Evolutionary conservation across 1,140 invertebrate genomes (phyloP).

Genomic region (Episyrphus balteatus): DNA sequence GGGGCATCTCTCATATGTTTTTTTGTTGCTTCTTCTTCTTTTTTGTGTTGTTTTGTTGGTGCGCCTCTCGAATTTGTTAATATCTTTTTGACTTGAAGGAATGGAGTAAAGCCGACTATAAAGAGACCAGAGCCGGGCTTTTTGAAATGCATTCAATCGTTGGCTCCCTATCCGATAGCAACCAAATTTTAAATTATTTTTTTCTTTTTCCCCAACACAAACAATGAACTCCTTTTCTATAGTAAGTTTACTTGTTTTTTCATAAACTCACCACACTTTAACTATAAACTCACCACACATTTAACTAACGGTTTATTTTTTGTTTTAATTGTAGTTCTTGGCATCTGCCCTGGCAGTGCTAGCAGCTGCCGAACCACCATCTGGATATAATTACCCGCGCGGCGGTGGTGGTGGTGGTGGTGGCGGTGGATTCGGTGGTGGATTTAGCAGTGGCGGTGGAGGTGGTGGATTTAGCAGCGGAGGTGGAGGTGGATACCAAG

Average conservation of each 20-base stretch:
- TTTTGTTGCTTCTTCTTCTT: too few species aligned
- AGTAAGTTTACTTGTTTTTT: slow-evolving; percentile 23
- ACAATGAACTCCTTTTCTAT: slow-evolving; percentile 38
- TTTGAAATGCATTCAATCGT: slow-evolving; percentile 35
- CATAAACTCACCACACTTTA: slow-evolving; percentile 3
- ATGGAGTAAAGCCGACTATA: slow-evolving; percentile 17
- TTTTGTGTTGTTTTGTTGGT: too few species aligned
- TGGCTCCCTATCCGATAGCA: slow-evolving; percentile 36
- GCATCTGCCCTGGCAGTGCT: slow-evolving; percentile 49
- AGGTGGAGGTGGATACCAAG: slow-evolving; percentile 58
- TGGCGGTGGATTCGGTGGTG: slow-evolving; percentile 38
- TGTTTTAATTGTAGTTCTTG: slow-evolving; percentile 49
- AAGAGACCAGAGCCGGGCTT: slow-evolving; percentile 26
- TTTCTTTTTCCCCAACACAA: slow-evolving; percentile 27
- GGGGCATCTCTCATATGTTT: too few species aligned
- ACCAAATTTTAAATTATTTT: slow-evolving; percentile 35
- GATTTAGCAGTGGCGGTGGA: slow-evolving; percentile 33
- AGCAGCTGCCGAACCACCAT: slow-evolving; percentile 49
- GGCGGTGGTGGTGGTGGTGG: slow-evolving; percentile 42
- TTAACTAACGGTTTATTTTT: slow-evolving; percentile 11
- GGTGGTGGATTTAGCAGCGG: slow-evolving; percentile 38
- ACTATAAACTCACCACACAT: slow-evolving; percentile 3
- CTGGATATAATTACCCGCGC: slow-evolving; percentile 52
- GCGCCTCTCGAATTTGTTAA: too few species aligned
- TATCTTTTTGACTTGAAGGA: too few species aligned